Evolutionary conservation across 2,113 vertebrate genomes (phyloP).

Genomic region (Bufo gargarizans): DNA sequence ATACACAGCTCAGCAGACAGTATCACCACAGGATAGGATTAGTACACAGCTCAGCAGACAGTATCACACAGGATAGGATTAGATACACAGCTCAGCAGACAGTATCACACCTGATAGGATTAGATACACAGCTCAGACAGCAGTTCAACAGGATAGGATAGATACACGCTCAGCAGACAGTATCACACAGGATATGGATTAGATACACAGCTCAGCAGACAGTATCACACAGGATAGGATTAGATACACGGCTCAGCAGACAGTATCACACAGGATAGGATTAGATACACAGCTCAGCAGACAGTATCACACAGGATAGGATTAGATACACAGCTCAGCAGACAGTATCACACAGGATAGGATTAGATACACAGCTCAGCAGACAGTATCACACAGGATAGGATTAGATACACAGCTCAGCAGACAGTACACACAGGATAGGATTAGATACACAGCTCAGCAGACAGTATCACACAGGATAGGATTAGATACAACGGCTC

Average conservation of each 20-base stretch:
- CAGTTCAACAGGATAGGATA: neutral
- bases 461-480: neutral
- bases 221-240: neutral
- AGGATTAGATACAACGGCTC: neutral
- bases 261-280: neutral
- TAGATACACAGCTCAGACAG: neutral
- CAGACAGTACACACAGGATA: neutral
- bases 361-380: neutral
- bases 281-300: neutral
- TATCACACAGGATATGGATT: neutral
- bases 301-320: neutral
- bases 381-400: neutral
- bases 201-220: neutral
- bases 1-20: neutral
- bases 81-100: neutral
- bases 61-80: neutral
- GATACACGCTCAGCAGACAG: neutral
- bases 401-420: neutral
- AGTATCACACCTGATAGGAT: neutral
- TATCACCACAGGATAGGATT: neutral
- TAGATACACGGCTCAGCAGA: neutral
- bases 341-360: neutral
- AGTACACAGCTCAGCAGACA: neutral
- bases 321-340: neutral
- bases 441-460: neutral